A percentile compares a stretch with the other conserved stretches of the same genome.
phyloP scores from a whole-genome alignment of 2,797 vertebrate genomes.

The Tarsius wallacei region DNA sequence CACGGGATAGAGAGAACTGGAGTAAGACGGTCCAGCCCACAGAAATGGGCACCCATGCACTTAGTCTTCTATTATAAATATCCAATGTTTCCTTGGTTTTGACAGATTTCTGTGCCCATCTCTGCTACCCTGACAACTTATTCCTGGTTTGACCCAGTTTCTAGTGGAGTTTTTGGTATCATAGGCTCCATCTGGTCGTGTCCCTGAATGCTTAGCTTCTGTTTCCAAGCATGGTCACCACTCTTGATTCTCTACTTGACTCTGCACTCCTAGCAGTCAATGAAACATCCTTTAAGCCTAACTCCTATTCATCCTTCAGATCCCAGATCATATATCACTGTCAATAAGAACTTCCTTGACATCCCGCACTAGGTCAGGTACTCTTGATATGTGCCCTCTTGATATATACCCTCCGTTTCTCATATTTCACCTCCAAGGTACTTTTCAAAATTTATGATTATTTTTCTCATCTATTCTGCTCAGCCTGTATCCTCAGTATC shows the following conservation, averaged over 20 bases:
- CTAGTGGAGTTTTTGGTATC: background rate
- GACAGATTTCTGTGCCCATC: background rate
- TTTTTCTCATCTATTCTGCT: conserved; percentile 4
- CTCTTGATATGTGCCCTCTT: background rate
- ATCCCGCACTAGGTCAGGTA: background rate
- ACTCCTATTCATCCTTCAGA: background rate
- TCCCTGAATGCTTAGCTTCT: background rate
- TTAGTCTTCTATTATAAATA: conserved; percentile 25
- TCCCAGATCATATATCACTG: background rate
- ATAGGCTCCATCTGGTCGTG: background rate
- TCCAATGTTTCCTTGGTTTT: conserved; percentile 33
- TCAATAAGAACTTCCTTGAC: conserved; percentile 2
- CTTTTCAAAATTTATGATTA: background rate
- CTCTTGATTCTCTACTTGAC: background rate
- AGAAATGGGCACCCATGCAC: background rate
- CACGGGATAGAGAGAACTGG: background rate
- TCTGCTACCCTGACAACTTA: background rate
- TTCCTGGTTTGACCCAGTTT: background rate
- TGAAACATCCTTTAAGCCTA: background rate
- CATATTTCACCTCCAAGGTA: conserved; percentile 33
- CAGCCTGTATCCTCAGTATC: background rate
- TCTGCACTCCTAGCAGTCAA: background rate
- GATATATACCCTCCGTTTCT: background rate
- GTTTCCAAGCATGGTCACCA: background rate
- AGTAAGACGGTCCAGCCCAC: background rate